Conservation (phyloP, 1,140 invertebrate species). For the Drosophila albomicans region DNA sequence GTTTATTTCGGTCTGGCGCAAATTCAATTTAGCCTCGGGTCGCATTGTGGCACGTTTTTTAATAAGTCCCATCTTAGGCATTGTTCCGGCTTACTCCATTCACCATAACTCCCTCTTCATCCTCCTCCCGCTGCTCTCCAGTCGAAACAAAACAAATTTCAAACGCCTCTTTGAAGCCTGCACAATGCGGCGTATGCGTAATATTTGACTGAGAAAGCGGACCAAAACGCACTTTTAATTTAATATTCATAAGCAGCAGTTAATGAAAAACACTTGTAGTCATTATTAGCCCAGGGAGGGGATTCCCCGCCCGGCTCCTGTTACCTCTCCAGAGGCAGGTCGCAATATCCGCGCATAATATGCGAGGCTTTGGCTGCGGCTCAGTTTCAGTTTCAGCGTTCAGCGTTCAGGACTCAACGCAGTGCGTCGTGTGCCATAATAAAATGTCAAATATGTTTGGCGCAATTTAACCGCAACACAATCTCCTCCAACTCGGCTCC, state of each 20-base stretch:
- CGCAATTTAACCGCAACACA: slow-evolving; percentile 81
- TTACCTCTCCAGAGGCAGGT: not conserved
- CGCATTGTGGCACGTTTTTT: slow-evolving; percentile 46
- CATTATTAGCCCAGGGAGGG: slow-evolving; percentile 43
- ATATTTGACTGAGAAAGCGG: slow-evolving; percentile 22
- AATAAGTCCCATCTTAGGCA: slow-evolving; percentile 58
- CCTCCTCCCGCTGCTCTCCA: not conserved
- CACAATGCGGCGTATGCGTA: slow-evolving; percentile 32
- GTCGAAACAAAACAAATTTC: slow-evolving; percentile 17
- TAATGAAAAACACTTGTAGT: slow-evolving; percentile 79
- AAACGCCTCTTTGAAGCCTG: slow-evolving; percentile 30
- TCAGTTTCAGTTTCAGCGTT: not conserved
- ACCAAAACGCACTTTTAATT: slow-evolving; percentile 63
- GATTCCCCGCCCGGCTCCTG: not conserved
- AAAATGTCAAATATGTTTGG: slow-evolving; percentile 83
- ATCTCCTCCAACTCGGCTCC: slow-evolving; percentile 47
- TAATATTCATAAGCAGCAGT: slow-evolving; percentile 82
- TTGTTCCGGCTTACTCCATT: slow-evolving; percentile 32
- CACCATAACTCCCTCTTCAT: not conserved
- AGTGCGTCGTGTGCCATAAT: slow-evolving; percentile 57
- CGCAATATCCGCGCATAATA: slow-evolving; percentile 8
- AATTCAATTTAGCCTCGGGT: slow-evolving; percentile 61
- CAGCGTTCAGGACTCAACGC: not conserved
- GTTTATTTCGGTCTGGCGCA: slow-evolving; percentile 58
- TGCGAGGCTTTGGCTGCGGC: not conserved